These are phyloP conservation scores for Hyles lineata DNA, from an alignment of 2,888 invertebrate genomes.

Conservation along the genomic window DNA sequence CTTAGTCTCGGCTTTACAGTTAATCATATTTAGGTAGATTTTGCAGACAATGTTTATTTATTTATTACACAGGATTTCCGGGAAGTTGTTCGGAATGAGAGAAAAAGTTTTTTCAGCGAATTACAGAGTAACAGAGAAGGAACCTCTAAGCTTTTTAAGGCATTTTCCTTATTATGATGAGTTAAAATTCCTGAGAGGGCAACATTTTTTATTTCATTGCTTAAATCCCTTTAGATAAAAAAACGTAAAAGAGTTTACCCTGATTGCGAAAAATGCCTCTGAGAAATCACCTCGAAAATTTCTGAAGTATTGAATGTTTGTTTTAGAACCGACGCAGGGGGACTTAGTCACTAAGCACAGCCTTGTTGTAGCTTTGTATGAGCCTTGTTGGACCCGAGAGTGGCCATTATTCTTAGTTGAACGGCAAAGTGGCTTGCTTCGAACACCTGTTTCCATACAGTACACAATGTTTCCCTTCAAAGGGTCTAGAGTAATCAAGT, in stretches of 20 bases:
- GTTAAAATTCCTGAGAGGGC: constrained; percentile 37
- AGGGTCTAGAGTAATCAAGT: constrained; percentile 58
- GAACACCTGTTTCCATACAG: constrained; percentile 44
- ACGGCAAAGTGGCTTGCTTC: constrained; percentile 25
- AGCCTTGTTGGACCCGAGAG: constrained; percentile 15
- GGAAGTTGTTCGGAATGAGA: constrained; percentile 28
- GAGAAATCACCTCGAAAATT: constrained; percentile 25
- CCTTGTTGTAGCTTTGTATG: neutral
- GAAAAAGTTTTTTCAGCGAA: constrained; percentile 30
- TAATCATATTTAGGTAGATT: neutral
- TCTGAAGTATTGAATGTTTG: constrained; percentile 18
- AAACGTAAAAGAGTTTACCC: constrained; percentile 29
- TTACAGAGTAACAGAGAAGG: constrained; percentile 27
- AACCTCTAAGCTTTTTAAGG: constrained; percentile 30
- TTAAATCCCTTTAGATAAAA: constrained; percentile 38
- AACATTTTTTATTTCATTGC: constrained; percentile 39
- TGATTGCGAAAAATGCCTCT: constrained; percentile 27
- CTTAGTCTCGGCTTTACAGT: neutral
- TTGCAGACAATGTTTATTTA: neutral
- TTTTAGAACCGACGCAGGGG: neutral
- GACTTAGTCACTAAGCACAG: constrained; percentile 7
- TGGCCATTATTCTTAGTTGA: constrained; percentile 23
- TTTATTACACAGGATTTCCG: constrained; percentile 29
- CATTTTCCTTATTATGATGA: constrained; percentile 37
- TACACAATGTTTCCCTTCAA: constrained; percentile 51